Evolutionary conservation across 64 coral and sea anemone genomes (phyloP), one percentile per base, ranked within the genome.

Genomic region (Cladopsammia gracilis): DNA sequence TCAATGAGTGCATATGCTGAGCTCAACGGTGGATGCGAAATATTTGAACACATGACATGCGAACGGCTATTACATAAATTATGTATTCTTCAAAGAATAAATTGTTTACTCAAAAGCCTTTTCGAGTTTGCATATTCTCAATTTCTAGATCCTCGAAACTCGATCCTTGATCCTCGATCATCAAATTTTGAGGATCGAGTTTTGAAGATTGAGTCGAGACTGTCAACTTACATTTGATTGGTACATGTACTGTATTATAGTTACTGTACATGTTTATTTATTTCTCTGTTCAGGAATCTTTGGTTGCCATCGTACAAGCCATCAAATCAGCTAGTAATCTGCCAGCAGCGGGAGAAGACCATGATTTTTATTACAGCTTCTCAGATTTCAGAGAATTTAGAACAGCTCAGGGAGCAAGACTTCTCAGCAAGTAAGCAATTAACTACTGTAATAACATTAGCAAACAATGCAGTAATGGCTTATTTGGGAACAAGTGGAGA

Each of bases 291-390:
- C 48, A 97, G 95, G 65, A 97, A 83, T 70, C 95, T n/a, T 87
- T 98, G 15, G 70, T 44, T 48, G 77, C 75, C 20, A 86, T 99
- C 66, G 98, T 99, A 48, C 88, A 79, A 66, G 83, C 82, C 1
- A 96, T 92, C 56, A 95, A 94, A 68, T 94, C 93, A 59, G 91
- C 82, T 3, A 79, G 93, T 48, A 76, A 86, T 48, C 25, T 99
- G 20, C 98, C 98, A 76, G 77, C 52, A 6, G 71, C 98, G 20
- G 98, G 97, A 23, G 97, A 99, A 66, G 98, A 99, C 69, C 94
- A 96, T 89, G 98, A 99, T 45, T 99, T 99, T 47, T 99, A 96
- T 65, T 93, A 93, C 91, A 99, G 98, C 64, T 99, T 99, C 58
- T 77, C 94, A 22, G 91, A 96, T 57, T 99, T 99, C 75, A 93